These are phyloP conservation scores for Rhegmatorhina hoffmannsi DNA, from an alignment of 2,113 vertebrate genomes.

Conservation along the genomic window DNA sequence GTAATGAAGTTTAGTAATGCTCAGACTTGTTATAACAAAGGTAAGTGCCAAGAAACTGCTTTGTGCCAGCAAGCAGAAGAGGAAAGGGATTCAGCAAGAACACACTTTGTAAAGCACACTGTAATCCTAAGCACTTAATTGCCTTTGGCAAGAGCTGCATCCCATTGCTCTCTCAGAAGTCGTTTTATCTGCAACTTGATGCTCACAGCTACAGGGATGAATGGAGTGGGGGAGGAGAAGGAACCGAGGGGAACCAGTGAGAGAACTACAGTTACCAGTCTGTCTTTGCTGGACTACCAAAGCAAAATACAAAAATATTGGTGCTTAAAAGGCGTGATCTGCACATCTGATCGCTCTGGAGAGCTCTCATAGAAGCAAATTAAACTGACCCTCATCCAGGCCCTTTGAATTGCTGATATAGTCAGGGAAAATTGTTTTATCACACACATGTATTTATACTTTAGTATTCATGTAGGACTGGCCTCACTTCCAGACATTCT, in stretches of 20 bases:
- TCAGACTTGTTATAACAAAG: constrained; percentile 29
- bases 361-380: neutral
- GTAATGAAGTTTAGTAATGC: constrained; percentile 19
- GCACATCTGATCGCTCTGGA: neutral
- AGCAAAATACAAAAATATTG: neutral
- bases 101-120: constrained; percentile 40
- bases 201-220: constrained; percentile 40
- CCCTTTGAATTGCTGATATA: neutral
- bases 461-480: neutral
- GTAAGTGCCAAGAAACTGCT: constrained; percentile 27
- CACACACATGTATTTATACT: constrained; percentile 6
- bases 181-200: constrained; percentile 47
- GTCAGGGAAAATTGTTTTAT: neutral
- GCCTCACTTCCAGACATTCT: neutral
- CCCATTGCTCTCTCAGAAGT: constrained; percentile 48
- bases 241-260: neutral
- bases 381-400: neutral
- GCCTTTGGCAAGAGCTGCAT: constrained; percentile 53
- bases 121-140: constrained; percentile 67
- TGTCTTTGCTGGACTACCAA: neutral
- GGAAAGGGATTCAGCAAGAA: constrained; percentile 43
- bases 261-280: neutral
- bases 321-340: neutral
- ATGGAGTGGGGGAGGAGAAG: constrained; percentile 43
- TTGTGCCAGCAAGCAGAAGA: constrained; percentile 31